Evolutionary conservation across 2,113 vertebrate genomes (phyloP).

Genomic region (Sapajus apella): DNA sequence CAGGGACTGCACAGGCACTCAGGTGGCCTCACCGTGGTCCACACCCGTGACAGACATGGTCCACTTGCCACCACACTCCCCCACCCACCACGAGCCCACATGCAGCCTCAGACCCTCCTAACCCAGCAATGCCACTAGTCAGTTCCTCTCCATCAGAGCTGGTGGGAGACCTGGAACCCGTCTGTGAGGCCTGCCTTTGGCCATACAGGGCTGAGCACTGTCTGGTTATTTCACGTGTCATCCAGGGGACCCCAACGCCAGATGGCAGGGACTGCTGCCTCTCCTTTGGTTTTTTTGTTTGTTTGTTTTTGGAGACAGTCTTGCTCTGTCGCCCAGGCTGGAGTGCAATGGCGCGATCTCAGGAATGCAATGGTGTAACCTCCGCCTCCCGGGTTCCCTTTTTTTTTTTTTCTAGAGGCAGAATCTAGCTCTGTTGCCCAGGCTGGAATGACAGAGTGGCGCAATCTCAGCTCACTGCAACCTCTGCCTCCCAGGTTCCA

Average conservation of each 20-base stretch:
- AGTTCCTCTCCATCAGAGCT: background rate
- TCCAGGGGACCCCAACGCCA: background rate
- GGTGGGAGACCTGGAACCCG: background rate
- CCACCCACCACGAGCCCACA: accelerated
- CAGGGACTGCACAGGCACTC: accelerated
- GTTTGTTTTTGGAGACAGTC: too few relatives aligned
- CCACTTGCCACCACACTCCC: background rate
- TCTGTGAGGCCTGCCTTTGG: background rate
- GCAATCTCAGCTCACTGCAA: too few relatives aligned
- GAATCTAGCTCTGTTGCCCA: too few relatives aligned
- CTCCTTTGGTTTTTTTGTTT: too few relatives aligned
- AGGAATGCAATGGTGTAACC: too few relatives aligned
- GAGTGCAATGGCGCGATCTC: too few relatives aligned
- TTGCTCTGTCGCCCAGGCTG: too few relatives aligned
- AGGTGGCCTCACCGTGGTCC: background rate
- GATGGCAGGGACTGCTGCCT: background rate
- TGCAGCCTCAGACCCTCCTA: background rate
- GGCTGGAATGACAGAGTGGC: too few relatives aligned
- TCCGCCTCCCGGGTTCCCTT: too few relatives aligned
- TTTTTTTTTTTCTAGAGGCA: too few relatives aligned
- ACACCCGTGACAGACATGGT: background rate
- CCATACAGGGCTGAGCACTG: background rate
- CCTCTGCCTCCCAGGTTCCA: too few relatives aligned
- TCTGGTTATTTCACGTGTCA: background rate
- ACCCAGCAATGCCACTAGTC: background rate